These are phyloP conservation scores for Hydriomena furcata DNA, from an alignment of 2,888 invertebrate genomes.

Conservation along the genomic window DNA sequence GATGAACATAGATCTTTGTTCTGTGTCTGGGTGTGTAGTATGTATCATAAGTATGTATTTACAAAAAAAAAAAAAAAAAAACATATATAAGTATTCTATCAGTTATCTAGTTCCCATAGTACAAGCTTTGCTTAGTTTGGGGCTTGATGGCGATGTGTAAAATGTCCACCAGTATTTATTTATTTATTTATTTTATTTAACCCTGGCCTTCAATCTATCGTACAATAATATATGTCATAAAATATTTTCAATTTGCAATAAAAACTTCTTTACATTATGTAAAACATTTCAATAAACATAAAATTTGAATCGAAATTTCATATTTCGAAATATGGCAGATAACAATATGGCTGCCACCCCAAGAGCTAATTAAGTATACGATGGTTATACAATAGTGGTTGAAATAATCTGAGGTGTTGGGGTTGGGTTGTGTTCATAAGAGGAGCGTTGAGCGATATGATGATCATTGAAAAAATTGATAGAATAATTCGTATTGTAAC, in stretches of 20 bases:
- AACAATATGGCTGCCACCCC: slow-evolving; percentile 27
- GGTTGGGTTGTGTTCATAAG: slow-evolving; percentile 15
- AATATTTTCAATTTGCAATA: slow-evolving; percentile 22
- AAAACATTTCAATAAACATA: slow-evolving; percentile 10
- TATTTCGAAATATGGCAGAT: slow-evolving; percentile 30
- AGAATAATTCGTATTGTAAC: too few relatives aligned
- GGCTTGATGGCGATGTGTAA: too few relatives aligned
- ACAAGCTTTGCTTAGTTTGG: too few relatives aligned
- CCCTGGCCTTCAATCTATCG: background rate
- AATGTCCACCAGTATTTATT: too few relatives aligned
- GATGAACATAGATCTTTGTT: too few relatives aligned
- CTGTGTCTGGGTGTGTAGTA: too few relatives aligned
- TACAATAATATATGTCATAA: background rate
- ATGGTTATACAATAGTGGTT: slow-evolving; percentile 29
- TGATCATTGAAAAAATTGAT: too few relatives aligned
- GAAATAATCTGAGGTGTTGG: slow-evolving; percentile 12
- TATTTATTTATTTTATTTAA: too few relatives aligned
- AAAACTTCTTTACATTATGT: slow-evolving; percentile 2
- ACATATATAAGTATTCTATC: too few relatives aligned
- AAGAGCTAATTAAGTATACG: slow-evolving; percentile 39
- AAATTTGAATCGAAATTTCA: slow-evolving; percentile 14
- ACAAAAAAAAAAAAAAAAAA: too few relatives aligned
- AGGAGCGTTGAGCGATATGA: slow-evolving; percentile 9
- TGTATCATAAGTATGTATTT: too few relatives aligned
- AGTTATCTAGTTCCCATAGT: too few relatives aligned